Conservation (phyloP, 2,113 vertebrate genomes). For the Pipra filicauda region DNA sequence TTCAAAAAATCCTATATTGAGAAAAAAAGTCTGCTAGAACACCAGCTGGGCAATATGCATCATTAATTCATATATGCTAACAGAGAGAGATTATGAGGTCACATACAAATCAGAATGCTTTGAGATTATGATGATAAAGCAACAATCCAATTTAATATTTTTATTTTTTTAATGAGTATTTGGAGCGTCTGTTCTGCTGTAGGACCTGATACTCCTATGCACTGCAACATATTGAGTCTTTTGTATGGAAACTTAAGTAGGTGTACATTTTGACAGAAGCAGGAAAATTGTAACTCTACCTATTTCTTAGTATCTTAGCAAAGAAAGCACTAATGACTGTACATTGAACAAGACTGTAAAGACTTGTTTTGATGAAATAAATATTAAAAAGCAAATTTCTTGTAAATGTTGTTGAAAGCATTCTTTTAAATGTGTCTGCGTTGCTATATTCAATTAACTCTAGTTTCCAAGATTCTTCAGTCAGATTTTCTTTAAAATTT, state of each 20-base stretch:
- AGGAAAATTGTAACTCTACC: not conserved
- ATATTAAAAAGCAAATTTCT: not conserved
- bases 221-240: not conserved
- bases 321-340: not conserved
- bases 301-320: not conserved
- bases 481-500: not conserved
- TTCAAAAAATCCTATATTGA: not conserved
- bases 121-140: constrained; percentile 5
- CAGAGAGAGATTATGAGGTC: constrained; percentile 9
- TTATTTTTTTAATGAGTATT: not conserved
- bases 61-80: not conserved
- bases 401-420: not conserved
- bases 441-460: not conserved
- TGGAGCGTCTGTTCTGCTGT: not conserved
- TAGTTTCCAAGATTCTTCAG: not conserved
- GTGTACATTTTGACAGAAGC: not conserved
- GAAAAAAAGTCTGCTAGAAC: constrained; percentile 9
- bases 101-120: constrained; percentile 13
- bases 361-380: not conserved
- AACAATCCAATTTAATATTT: not conserved
- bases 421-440: not conserved
- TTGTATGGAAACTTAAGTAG: not conserved
- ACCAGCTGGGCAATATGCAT: not conserved
- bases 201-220: not conserved
- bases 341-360: not conserved